These are phyloP conservation scores for Byasa hedistus DNA, from an alignment of 2,888 invertebrate species.

Conservation along the genomic window DNA sequence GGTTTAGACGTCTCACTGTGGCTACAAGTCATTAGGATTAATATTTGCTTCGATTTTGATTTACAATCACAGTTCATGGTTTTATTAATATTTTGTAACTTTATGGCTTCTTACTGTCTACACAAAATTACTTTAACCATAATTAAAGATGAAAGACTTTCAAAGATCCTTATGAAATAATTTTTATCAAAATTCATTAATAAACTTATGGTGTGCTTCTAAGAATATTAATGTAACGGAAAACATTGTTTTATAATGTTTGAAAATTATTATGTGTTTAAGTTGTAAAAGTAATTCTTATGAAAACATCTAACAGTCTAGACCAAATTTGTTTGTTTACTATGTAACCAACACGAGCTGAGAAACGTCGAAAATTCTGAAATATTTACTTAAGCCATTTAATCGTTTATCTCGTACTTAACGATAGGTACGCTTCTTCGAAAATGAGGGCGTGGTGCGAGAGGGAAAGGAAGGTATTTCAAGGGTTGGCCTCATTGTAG, in stretches of 20 bases:
- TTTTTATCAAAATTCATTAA: neutral
- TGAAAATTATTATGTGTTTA: conserved; percentile 11
- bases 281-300: conserved; percentile 16
- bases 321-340: conserved; percentile 43
- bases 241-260: neutral
- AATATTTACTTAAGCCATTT: conserved; percentile 64
- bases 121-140: neutral
- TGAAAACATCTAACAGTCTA: conserved; percentile 38
- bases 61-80: neutral
- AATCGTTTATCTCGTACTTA: conserved; percentile 65
- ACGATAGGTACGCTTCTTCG: conserved; percentile 53
- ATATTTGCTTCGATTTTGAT: conserved; percentile 4
- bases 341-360: conserved; percentile 49
- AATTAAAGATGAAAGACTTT: neutral
- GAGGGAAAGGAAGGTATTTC: conserved; percentile 38
- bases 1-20: conserved; percentile 40
- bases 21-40: conserved; percentile 18
- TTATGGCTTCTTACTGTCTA: neutral
- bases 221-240: no score
- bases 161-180: neutral
- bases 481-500: conserved; percentile 52
- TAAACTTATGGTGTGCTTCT: neutral
- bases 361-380: conserved; percentile 48
- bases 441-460: conserved; percentile 41
- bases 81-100: neutral